phyloP scores from a whole-genome alignment of 2,888 invertebrate genomes.

The Cistogaster globosa region DNA sequence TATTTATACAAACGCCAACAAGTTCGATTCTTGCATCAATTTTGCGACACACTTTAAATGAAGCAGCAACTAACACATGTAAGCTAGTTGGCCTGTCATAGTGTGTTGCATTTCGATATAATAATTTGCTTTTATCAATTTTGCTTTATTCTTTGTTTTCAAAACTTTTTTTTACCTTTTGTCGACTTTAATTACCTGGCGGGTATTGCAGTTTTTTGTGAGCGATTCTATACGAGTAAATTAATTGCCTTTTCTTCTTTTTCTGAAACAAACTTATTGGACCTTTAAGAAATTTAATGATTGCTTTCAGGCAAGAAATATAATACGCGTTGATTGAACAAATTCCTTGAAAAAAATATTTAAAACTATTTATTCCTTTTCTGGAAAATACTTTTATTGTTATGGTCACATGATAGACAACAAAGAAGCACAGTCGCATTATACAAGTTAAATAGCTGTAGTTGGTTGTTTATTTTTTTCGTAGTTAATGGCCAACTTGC shows the following conservation, averaged over 20 bases:
- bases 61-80: background rate
- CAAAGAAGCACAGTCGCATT: too few relatives aligned
- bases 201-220: slow-evolving; percentile 12
- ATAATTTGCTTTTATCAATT: slow-evolving; percentile 20
- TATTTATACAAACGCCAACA: too few relatives aligned
- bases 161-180: slow-evolving; percentile 27
- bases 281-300: slow-evolving; percentile 38
- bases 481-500: too few relatives aligned
- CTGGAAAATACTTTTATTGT: background rate
- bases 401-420: background rate
- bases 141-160: background rate
- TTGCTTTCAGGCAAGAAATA: background rate
- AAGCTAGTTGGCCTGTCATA: slow-evolving; percentile 30
- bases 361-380: background rate
- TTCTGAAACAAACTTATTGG: slow-evolving; percentile 63
- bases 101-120: slow-evolving; percentile 46
- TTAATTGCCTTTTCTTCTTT: slow-evolving; percentile 45
- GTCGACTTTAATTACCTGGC: slow-evolving; percentile 59
- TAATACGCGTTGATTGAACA: background rate
- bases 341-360: background rate
- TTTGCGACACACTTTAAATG: too few relatives aligned
- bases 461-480: too few relatives aligned
- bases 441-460: too few relatives aligned
- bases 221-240: slow-evolving; percentile 7
- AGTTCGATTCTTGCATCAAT: too few relatives aligned